Conservation (phyloP, 2,888 invertebrate genomes). For the Tachystola acroxantha region DNA sequence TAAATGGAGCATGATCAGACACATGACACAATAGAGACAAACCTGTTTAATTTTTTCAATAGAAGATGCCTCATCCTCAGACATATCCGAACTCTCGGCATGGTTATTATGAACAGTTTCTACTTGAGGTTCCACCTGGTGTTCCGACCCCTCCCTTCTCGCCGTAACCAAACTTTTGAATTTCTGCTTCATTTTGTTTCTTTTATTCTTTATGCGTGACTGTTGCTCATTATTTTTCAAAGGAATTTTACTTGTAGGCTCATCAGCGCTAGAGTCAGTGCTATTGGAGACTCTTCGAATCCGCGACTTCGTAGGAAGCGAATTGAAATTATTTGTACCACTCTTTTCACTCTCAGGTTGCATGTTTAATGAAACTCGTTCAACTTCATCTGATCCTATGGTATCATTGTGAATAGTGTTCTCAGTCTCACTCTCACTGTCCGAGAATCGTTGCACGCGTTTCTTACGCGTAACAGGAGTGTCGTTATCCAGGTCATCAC, state of each 20-base stretch:
- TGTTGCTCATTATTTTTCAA: conserved; percentile 35
- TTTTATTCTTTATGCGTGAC: conserved; percentile 46
- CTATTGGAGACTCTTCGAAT: conserved; percentile 11
- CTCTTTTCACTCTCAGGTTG: conserved; percentile 14
- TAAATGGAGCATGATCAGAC: too few species aligned
- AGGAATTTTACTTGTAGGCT: conserved; percentile 12
- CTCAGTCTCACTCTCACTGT: conserved; percentile 42
- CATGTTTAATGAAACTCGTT: neutral
- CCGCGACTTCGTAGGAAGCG: conserved; percentile 18
- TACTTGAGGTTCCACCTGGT: conserved; percentile 8
- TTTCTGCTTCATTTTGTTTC: conserved; percentile 47
- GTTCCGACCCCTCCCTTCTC: conserved; percentile 22
- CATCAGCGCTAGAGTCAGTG: conserved; percentile 22
- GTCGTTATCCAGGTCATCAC: conserved; percentile 27
- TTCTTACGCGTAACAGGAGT: conserved; percentile 26
- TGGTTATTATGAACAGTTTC: conserved; percentile 9
- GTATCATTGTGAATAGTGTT: too few species aligned
- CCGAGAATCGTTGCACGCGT: conserved; percentile 36
- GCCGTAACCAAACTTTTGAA: conserved; percentile 44
- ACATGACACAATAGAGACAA: too few species aligned
- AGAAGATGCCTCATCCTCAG: conserved; percentile 29
- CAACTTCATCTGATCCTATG: neutral
- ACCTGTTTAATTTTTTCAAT: conserved; percentile 52
- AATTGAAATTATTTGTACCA: conserved; percentile 14
- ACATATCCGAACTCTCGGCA: conserved; percentile 19